Base-by-base conservation (phyloP, 2,113 vertebrate genomes). In the Aldabrachelys gigantea region DNA sequence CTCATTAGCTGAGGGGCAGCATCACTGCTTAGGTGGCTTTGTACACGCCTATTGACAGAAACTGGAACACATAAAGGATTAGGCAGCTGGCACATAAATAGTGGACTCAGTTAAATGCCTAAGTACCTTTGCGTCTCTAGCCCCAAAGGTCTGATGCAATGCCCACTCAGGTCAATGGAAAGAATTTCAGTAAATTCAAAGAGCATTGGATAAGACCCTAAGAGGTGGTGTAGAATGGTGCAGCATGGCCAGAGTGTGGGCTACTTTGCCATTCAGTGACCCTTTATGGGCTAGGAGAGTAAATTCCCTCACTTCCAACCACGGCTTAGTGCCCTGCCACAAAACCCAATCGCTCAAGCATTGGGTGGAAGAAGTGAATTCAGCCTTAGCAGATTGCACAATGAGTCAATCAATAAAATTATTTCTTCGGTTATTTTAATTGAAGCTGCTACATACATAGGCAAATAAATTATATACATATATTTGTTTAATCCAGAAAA, bases 241-340 rank as follows among this genome's bases (percentile, higher is more conserved):
- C 5, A 94, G 21, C 49, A 80, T 89, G 80, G 85, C 57, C 80
- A 90, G 82, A 4, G 83, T 50, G 21, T 0, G 1, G 89, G 35
- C 44, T 84, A 35, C 84, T 95, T 62, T 86, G 89, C 4, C 0
- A 94, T 80, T 96, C 90, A 94, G 90, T 83, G 90, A 65, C 88
- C 80, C 89, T 49, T 82, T 8, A 72, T 79, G 90, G 82, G 54
- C 96, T 92, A 95, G 84, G 82, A 90, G 91, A 92, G 31, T 22
- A 76, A 89, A 87, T 13, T 65, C 65, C 65, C 65, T 83, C 65
- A 41, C 57, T 85, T 81, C 41, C 53, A 75, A 44, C 75, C 80
- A 56, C 44, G n/a, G 52, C 83, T 6, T 49, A 88, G 92, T 19
- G 35, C 6, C 27, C 41, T 92, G 25, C 75, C 96, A 62, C 53